These are phyloP conservation scores for Tetranychus urticae DNA, from an alignment of 1,140 invertebrate genomes.

Conservation along the genomic window DNA sequence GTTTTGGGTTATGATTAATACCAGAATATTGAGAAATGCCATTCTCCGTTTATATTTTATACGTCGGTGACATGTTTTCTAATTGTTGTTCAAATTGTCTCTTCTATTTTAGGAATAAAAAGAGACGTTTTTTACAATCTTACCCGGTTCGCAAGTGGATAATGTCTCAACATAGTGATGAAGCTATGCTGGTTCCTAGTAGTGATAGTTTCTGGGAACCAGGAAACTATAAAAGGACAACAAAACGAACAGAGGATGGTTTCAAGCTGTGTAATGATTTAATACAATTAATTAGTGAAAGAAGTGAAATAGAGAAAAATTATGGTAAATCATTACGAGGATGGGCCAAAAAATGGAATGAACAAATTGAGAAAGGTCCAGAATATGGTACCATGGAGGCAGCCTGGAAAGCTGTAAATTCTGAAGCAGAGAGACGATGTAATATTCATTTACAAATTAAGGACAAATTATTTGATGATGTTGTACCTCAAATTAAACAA, in stretches of 20 bases:
- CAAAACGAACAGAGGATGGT: constrained; percentile 82
- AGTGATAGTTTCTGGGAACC: constrained; percentile 94
- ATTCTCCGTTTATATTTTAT: too few species aligned
- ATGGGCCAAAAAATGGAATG: constrained; percentile 96
- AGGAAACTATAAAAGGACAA: constrained; percentile 85
- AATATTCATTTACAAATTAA: constrained; percentile 69
- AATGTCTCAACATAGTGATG: constrained; percentile 58
- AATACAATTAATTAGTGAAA: constrained; percentile 61
- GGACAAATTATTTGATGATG: constrained; percentile 68
- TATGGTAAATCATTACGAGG: constrained; percentile 76
- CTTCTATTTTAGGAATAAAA: too few species aligned
- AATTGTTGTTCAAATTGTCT: too few species aligned
- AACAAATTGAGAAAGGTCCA: constrained; percentile 73
- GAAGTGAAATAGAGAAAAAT: constrained; percentile 82
- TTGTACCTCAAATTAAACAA: constrained; percentile 63
- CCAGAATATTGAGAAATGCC: too few species aligned
- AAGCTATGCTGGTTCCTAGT: constrained; percentile 64
- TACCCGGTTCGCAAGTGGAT: too few species aligned
- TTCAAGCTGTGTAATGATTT: constrained; percentile 75
- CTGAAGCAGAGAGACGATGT: constrained; percentile 67
- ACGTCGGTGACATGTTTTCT: too few species aligned
- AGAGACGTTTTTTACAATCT: too few species aligned
- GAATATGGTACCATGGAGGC: constrained; percentile 92
- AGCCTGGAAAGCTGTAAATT: constrained; percentile 77
- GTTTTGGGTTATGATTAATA: too few species aligned